These are phyloP conservation scores for Hermatobates lingyangjiaoensis DNA, from an alignment of 1,140 invertebrate genomes.

Conservation along the genomic window DNA sequence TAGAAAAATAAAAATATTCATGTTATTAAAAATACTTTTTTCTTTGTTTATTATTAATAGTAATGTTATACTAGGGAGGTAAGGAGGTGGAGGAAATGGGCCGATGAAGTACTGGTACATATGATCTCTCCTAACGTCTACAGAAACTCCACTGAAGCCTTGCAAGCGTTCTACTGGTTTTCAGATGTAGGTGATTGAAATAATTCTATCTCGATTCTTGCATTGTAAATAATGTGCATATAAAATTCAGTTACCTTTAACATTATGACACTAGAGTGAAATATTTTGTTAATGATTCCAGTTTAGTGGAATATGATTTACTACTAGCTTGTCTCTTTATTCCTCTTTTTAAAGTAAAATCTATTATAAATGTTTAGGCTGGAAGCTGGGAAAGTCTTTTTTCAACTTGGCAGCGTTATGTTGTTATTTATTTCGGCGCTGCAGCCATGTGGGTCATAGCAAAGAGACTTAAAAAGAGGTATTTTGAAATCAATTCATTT, in stretches of 20 bases:
- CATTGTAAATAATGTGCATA: not conserved
- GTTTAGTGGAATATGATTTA: no score
- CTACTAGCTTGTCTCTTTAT: no score
- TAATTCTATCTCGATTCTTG: no score
- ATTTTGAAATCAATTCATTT: no score
- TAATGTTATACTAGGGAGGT: no score
- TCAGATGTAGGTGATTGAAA: slow-evolving; percentile 44
- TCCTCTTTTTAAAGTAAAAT: no score
- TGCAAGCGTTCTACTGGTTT: slow-evolving; percentile 84
- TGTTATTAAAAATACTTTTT: not conserved
- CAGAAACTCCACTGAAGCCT: slow-evolving; percentile 58
- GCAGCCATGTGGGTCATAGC: slow-evolving; percentile 84
- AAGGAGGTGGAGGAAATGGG: slow-evolving; percentile 87
- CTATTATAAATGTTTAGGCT: slow-evolving; percentile 30
- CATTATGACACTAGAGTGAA: no score
- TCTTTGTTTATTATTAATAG: not conserved
- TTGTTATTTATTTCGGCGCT: slow-evolving; percentile 89
- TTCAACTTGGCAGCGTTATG: slow-evolving; percentile 54
- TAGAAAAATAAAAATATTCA: not conserved
- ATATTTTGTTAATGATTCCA: no score
- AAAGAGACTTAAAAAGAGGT: slow-evolving; percentile 68
- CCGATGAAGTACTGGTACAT: slow-evolving; percentile 77
- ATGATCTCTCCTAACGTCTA: slow-evolving; percentile 94
- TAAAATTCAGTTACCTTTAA: not conserved
- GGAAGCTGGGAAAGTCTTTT: slow-evolving; percentile 87